These are phyloP conservation scores for Oceanodroma tethys DNA, from an alignment of 2,113 vertebrate species.

Conservation along the genomic window DNA sequence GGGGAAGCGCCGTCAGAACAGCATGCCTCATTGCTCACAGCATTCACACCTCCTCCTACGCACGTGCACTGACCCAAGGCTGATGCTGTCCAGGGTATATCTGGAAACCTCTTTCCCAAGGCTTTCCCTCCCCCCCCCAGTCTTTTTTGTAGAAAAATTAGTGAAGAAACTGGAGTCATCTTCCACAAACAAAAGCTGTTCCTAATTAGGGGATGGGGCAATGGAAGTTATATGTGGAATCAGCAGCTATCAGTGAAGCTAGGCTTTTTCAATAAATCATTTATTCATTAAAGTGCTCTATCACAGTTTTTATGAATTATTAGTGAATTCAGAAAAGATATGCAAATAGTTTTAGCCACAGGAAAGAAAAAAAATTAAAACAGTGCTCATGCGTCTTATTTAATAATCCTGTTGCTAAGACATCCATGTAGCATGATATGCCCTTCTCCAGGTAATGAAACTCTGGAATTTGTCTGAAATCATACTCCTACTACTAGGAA, in stretches of 20 bases:
- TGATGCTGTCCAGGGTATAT: background rate
- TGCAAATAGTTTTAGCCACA: background rate
- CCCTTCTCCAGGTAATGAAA: background rate
- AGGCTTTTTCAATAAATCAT: background rate
- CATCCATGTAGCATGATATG: background rate
- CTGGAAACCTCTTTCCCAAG: background rate
- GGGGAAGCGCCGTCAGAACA: background rate
- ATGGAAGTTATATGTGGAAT: background rate
- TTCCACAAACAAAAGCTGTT: background rate
- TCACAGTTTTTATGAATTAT: background rate
- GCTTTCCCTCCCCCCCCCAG: background rate
- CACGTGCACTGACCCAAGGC: fast-evolving
- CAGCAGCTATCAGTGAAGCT: background rate
- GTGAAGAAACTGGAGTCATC: background rate
- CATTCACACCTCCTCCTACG: fast-evolving
- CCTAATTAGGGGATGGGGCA: background rate
- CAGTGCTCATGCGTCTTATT: background rate
- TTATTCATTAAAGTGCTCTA: background rate
- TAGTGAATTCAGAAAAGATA: background rate
- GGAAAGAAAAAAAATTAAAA: background rate
- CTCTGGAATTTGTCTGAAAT: background rate
- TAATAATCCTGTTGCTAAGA: background rate
- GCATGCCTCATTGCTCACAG: background rate
- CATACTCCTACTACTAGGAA: background rate
- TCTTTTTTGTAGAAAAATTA: background rate